phyloP scores from a whole-genome alignment of 2,888 invertebrate genomes.

The Polymixis flavicincta region DNA sequence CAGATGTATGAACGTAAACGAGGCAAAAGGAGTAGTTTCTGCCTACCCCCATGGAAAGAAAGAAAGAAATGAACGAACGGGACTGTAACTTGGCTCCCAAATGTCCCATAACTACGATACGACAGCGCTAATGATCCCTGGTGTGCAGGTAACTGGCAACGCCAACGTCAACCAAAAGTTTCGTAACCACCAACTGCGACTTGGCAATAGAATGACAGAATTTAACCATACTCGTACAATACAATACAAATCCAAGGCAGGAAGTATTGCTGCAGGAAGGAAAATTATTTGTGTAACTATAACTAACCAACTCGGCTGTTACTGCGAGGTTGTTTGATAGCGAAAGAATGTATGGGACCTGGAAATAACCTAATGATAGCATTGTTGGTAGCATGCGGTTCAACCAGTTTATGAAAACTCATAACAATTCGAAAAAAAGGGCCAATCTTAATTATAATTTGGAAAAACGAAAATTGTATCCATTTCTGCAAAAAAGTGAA shows the following conservation, averaged over 20 bases:
- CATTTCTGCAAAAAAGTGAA: too few species aligned
- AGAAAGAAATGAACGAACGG: not conserved
- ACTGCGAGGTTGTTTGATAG: not conserved
- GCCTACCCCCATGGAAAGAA: too few species aligned
- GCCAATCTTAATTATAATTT: too few species aligned
- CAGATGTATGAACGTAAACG: too few species aligned
- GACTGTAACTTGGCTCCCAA: not conserved
- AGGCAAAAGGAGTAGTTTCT: too few species aligned
- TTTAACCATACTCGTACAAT: slow-evolving; percentile 23
- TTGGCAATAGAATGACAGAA: slow-evolving; percentile 49
- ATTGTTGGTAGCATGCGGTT: too few species aligned
- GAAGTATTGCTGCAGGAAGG: slow-evolving; percentile 42
- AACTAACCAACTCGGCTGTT: not conserved
- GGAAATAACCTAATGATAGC: not conserved
- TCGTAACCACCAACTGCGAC: slow-evolving; percentile 57
- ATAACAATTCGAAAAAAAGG: too few species aligned
- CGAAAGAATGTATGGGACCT: not conserved
- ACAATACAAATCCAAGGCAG: slow-evolving; percentile 33
- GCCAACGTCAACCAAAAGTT: slow-evolving; percentile 67
- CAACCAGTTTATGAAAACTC: not conserved
- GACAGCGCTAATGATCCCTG: slow-evolving; percentile 57
- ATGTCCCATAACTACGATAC: slow-evolving; percentile 51
- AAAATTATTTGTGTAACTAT: slow-evolving; percentile 34
- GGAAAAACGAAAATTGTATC: too few species aligned
- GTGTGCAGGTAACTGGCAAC: slow-evolving; percentile 69